Percentiles rank a stretch among this genome's conserved stretches.
Conservation (phyloP, 2,888 invertebrate species). For the Eugnorisma glareosa region DNA sequence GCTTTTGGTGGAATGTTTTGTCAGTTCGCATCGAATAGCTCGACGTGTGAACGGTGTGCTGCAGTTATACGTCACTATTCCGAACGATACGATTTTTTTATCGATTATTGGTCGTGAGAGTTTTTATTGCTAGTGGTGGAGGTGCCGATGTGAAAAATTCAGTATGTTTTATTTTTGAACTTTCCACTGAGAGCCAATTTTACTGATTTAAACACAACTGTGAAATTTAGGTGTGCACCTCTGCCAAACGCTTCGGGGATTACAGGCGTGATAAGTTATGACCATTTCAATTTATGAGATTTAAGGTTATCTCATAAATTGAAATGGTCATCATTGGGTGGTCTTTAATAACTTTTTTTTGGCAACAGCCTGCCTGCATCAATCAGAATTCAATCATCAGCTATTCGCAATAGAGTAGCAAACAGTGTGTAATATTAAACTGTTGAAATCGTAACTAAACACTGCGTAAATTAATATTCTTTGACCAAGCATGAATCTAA, state of each 20-base stretch:
- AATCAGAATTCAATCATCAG: neutral
- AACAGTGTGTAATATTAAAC: neutral
- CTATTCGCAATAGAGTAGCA: neutral
- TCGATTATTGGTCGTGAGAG: neutral
- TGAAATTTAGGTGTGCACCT: neutral
- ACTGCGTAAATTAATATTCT: neutral
- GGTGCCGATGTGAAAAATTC: neutral
- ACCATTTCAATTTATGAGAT: neutral
- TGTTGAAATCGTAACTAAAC: neutral
- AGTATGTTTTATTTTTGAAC: neutral
- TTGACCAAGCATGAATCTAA: neutral
- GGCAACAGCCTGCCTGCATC: neutral
- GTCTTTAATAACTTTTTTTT: neutral
- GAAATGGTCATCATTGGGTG: no score
- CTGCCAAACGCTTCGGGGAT: neutral
- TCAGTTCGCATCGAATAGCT: constrained; percentile 43
- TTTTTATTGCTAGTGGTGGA: constrained; percentile 3
- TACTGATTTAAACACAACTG: neutral
- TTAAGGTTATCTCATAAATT: no score
- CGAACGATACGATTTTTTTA: neutral
- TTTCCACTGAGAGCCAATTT: neutral
- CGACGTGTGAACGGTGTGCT: constrained; percentile 34
- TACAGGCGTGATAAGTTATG: neutral
- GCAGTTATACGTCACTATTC: constrained; percentile 28
- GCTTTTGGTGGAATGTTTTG: constrained; percentile 66